A percentile compares a stretch with the other conserved stretches of the same genome.
Conservation (phyloP, 2,888 invertebrate genomes). For the Sesamia inferens region DNA sequence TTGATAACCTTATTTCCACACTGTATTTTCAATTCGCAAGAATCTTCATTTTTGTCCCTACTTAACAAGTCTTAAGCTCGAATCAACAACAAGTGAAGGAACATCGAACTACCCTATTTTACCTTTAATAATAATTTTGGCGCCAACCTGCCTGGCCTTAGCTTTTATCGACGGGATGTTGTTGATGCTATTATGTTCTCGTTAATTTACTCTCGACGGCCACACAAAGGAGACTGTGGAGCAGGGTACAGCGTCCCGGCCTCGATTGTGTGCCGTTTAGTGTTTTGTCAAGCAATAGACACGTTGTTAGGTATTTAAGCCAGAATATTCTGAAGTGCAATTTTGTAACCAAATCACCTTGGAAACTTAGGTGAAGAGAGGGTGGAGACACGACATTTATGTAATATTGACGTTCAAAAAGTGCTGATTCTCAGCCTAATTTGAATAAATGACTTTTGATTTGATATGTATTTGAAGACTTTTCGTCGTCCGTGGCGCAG, state of each 20-base stretch:
- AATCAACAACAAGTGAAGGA: constrained; percentile 11
- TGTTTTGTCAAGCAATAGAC: constrained; percentile 32
- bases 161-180: constrained; percentile 34
- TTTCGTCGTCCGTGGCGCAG: too few species aligned
- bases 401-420: too few species aligned
- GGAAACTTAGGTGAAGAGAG: too few species aligned
- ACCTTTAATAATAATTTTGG: constrained; percentile 34
- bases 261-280: constrained; percentile 39
- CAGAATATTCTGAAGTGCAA: neutral
- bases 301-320: constrained; percentile 1
- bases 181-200: constrained; percentile 37
- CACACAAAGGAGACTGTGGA: constrained; percentile 28
- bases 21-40: neutral
- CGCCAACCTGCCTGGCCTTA: constrained; percentile 30
- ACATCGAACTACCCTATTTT: constrained; percentile 29
- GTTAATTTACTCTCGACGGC: constrained; percentile 42
- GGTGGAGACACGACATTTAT: too few species aligned
- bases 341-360: too few species aligned
- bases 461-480: too few species aligned
- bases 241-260: constrained; percentile 32
- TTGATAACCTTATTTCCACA: too few species aligned
- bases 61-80: constrained; percentile 9
- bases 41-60: neutral
- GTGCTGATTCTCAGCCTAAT: too few species aligned
- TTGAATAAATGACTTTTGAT: too few species aligned